These are phyloP conservation scores for Ornithoptera alexandrae DNA, from an alignment of 2,888 invertebrate genomes.

Conservation along the genomic window DNA sequence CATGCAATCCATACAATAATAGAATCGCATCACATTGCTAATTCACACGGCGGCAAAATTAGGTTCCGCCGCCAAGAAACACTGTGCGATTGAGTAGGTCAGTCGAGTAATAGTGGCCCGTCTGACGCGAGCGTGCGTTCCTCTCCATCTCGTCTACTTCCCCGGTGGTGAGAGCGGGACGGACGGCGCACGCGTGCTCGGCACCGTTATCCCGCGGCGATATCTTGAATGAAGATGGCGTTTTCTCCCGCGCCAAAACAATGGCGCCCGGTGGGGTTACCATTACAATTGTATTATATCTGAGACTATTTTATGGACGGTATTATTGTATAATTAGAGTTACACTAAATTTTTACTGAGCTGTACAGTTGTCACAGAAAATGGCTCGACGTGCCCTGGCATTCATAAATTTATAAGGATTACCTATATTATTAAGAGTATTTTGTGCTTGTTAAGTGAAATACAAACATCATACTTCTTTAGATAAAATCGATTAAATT, in stretches of 20 bases:
- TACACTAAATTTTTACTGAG: not conserved
- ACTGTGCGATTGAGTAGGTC: constrained; percentile 79
- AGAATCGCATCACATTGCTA: constrained; percentile 60
- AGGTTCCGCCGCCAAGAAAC: constrained; percentile 79
- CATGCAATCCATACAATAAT: constrained; percentile 50
- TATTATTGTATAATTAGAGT: not conserved
- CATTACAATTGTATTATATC: constrained; percentile 6
- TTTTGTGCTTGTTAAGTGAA: no score
- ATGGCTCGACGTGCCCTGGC: no score
- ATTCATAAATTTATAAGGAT: no score
- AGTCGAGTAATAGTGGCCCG: constrained; percentile 77
- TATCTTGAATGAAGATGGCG: constrained; percentile 80
- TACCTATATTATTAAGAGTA: no score
- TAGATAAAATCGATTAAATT: no score
- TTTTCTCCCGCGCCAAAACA: constrained; percentile 79
- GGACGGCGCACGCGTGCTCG: constrained; percentile 57
- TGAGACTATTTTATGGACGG: not conserved
- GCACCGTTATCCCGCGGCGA: constrained; percentile 77
- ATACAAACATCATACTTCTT: no score
- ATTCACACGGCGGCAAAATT: constrained; percentile 76
- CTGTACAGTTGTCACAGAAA: no score
- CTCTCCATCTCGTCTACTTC: constrained; percentile 37
- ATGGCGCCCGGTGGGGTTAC: constrained; percentile 52
- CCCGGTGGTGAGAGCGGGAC: constrained; percentile 42
- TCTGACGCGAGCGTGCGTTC: constrained; percentile 59